Conservation (phyloP, 2,113 vertebrate genomes). For the Meleagris gallopavo region DNA sequence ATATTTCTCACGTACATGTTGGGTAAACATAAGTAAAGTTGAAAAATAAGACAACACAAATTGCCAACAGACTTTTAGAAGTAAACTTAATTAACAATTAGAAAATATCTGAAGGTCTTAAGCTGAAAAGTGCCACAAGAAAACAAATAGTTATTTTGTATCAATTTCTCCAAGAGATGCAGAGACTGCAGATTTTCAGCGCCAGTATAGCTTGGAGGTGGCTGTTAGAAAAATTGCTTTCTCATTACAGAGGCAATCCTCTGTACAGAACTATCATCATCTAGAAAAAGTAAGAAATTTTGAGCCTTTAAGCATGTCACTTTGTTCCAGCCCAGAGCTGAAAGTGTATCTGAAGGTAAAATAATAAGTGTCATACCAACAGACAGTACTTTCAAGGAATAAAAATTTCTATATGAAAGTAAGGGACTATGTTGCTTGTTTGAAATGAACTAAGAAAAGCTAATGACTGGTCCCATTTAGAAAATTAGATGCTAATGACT, state of each 20-base stretch:
- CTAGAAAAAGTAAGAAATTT: neutral
- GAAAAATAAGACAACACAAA: neutral
- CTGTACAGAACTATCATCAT: neutral
- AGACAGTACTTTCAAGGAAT: neutral
- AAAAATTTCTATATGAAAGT: neutral
- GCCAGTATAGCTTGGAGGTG: neutral
- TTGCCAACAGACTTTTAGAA: neutral
- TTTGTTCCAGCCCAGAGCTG: neutral
- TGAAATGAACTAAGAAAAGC: neutral
- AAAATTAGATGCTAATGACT: neutral
- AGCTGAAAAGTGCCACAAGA: neutral
- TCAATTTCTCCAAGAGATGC: neutral
- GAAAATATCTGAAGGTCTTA: neutral
- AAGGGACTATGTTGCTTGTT: neutral
- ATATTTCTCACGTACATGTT: neutral
- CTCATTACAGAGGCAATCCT: neutral
- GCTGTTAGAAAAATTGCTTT: neutral
- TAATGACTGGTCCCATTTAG: conserved; percentile 32
- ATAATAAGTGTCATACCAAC: neutral
- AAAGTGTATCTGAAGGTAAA: neutral
- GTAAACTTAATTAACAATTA: neutral
- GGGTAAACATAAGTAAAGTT: neutral
- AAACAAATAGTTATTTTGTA: neutral
- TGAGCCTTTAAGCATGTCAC: neutral
- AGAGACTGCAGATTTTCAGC: neutral